Evolutionary conservation across 2,797 vertebrate species (phyloP).

Genomic region (Sebastes iracundus): DNA sequence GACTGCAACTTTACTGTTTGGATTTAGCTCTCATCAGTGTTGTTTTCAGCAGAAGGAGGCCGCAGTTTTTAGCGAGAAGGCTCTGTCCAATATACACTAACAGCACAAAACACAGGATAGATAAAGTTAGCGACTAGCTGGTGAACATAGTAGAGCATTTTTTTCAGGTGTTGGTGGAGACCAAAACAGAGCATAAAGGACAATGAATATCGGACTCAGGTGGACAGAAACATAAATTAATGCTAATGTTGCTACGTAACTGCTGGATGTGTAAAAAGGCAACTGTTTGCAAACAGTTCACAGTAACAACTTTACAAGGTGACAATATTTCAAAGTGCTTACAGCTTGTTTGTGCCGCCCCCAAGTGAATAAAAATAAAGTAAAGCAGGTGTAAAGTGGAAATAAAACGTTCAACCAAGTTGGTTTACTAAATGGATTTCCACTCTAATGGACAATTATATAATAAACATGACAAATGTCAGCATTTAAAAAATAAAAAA

Average conservation of each 20-base stretch:
- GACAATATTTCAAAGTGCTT: neutral
- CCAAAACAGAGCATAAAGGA: neutral
- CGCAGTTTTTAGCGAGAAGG: neutral
- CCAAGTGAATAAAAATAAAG: neutral
- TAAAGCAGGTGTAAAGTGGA: neutral
- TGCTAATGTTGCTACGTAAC: neutral
- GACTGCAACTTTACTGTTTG: neutral
- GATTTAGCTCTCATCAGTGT: neutral
- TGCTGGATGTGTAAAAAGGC: neutral
- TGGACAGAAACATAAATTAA: neutral
- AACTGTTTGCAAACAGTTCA: neutral
- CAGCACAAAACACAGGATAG: too few species aligned
- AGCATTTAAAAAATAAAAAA: too few species aligned
- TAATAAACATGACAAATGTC: too few species aligned
- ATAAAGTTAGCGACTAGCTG: neutral
- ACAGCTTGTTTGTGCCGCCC: fast-evolving
- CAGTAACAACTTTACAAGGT: too few species aligned
- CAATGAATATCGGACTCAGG: neutral
- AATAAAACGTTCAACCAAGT: too few species aligned
- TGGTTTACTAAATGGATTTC: too few species aligned
- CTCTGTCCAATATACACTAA: fast-evolving
- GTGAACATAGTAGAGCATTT: neutral
- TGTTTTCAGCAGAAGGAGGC: neutral
- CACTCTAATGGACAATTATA: too few species aligned
- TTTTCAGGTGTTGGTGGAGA: neutral